Evolutionary conservation across 2,888 invertebrate genomes (phyloP).

Genomic region (Tiphia femorata): DNA sequence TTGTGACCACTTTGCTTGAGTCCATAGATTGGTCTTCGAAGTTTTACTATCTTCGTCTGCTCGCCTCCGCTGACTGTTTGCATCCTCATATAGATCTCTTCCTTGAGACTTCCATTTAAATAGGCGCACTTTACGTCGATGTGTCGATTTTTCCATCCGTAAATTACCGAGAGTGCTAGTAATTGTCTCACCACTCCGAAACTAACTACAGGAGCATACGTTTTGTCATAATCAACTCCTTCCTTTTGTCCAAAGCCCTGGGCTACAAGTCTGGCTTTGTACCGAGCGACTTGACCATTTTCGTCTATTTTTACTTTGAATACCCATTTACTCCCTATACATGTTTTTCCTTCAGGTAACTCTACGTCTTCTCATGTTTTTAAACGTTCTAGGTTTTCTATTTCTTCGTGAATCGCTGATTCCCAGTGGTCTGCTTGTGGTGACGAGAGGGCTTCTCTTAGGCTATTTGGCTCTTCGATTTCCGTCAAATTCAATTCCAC

Average conservation of each 20-base stretch:
- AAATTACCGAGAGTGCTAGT: not conserved
- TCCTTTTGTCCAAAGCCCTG: constrained; percentile 8
- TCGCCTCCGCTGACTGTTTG: not conserved
- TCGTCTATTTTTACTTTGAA: constrained; percentile 3
- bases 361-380: constrained; percentile 1
- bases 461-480: not conserved
- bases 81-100: not conserved
- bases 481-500: not conserved
- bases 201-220: too few relatives aligned
- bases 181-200: too few relatives aligned
- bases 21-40: not conserved
- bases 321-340: constrained; percentile 8
- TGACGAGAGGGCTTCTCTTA: constrained; percentile 2
- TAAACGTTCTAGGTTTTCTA: not conserved
- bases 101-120: not conserved
- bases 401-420: constrained; percentile 6
- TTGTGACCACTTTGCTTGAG: constrained; percentile 4
- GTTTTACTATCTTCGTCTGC: not conserved
- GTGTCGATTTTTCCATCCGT: not conserved
- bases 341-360: not conserved
- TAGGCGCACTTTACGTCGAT: not conserved
- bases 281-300: not conserved
- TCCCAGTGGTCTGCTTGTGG: constrained; percentile 1
- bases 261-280: constrained; percentile 9
- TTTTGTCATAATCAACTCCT: constrained; percentile 7